These are phyloP conservation scores for Phylloscopus whistleri DNA, from an alignment of 2,113 vertebrate genomes.

Conservation along the genomic window DNA sequence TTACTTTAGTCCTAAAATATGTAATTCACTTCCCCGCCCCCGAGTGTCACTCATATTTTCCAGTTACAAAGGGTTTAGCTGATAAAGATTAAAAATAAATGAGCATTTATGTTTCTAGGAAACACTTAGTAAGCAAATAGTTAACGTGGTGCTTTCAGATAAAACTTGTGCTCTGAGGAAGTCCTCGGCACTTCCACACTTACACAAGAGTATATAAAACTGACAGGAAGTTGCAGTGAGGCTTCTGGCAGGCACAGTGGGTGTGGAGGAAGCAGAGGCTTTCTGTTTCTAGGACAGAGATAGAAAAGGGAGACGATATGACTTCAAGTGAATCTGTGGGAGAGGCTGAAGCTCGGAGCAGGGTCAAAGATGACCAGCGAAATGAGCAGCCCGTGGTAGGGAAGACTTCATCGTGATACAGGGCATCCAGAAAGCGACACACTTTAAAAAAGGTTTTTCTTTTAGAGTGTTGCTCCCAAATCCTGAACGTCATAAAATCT, in stretches of 20 bases:
- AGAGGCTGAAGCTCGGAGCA: background rate
- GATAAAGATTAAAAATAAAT: background rate
- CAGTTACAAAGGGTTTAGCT: background rate
- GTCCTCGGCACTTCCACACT: background rate
- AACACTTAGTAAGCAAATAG: constrained; percentile 17
- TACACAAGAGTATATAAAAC: background rate
- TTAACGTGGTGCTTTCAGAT: background rate
- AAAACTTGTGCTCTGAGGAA: constrained; percentile 40
- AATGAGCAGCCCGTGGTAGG: background rate
- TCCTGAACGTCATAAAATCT: background rate
- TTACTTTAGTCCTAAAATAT: background rate
- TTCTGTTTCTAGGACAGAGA: background rate
- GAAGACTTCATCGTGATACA: background rate
- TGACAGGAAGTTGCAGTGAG: constrained; percentile 57
- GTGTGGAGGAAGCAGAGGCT: constrained; percentile 43
- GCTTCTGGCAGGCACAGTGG: constrained; percentile 27
- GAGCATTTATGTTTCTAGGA: background rate
- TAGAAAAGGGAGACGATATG: background rate
- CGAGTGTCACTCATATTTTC: background rate
- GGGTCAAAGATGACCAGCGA: background rate
- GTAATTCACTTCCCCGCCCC: background rate
- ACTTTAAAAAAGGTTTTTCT: background rate
- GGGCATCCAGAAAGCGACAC: background rate
- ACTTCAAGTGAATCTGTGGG: background rate
- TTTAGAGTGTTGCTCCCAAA: background rate